These are phyloP conservation scores for Molothrus ater DNA, from an alignment of 2,797 vertebrate genomes.

Conservation along the genomic window DNA sequence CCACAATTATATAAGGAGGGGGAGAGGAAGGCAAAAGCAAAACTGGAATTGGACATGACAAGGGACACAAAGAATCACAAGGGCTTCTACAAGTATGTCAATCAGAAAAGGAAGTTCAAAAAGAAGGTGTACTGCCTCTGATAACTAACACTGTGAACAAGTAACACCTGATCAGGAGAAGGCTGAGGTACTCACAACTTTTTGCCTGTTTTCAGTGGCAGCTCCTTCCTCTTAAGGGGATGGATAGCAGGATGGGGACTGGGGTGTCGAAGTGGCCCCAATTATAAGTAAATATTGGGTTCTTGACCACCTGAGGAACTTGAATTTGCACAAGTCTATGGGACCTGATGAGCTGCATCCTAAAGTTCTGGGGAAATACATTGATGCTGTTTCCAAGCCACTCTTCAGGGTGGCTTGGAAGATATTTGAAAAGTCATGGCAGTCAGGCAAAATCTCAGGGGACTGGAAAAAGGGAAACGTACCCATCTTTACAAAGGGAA, in stretches of 20 bases:
- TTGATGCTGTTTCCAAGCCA: not conserved
- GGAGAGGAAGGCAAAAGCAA: not conserved
- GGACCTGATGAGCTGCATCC: not conserved
- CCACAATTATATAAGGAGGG: rapidly evolving
- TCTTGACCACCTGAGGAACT: not conserved
- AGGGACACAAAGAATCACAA: not conserved
- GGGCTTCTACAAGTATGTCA: not conserved
- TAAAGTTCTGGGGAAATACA: not conserved
- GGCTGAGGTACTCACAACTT: not conserved
- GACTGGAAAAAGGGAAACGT: not conserved
- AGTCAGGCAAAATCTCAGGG: not conserved
- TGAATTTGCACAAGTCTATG: not conserved
- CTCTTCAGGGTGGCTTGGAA: no score
- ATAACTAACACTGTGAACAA: not conserved
- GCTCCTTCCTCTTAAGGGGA: not conserved
- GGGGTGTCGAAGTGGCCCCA: not conserved
- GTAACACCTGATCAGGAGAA: not conserved
- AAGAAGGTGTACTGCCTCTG: not conserved
- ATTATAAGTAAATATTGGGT: not conserved
- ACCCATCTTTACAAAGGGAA: not conserved
- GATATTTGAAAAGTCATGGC: not conserved
- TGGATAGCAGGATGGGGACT: not conserved
- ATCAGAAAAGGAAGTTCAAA: not conserved
- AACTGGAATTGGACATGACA: not conserved
- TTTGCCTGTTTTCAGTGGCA: not conserved